Base-by-base conservation (phyloP, 2,113 vertebrate genomes). In the Riparia riparia region DNA sequence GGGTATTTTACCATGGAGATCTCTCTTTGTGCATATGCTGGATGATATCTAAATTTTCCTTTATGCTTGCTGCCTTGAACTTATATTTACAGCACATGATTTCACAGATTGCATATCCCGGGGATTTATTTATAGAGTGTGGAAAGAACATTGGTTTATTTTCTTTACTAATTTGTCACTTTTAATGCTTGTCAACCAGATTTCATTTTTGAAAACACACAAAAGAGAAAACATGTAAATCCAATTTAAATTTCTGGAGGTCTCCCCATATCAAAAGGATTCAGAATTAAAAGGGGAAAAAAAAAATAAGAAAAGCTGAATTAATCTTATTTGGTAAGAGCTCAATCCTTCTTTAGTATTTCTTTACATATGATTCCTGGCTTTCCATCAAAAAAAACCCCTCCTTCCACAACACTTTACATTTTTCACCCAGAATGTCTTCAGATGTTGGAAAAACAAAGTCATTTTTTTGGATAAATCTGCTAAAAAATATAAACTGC, bases 391-490 rank as follows among this genome's bases (percentile, higher is more conserved):
- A 37, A 77, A 76, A 87, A 42, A 2, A n/a, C n/a, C 0, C 9
- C 12, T 49, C 6, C 8, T 79, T 91, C 39, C 3, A 2, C 14
- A 68, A 3, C 9, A 74, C 26, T 37, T 73, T 42, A 45, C 4
- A 42, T 77, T 70, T 79, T 82, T 68, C 34, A 89, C 24, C 20
- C 0, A 0, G 17, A 70, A 84, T 34, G 1, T 10, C 51, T 78
- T 74, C 34, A 91, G 12, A 28, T 72, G 6, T n/a, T 70, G 29
- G 8, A 66, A 77, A 82, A 87, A 44, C 9, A 78, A 70, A 88
- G 2, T 29, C 0, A 0, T 0, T 19, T 63, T 90, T 69, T 22
- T 22, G 1, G 0, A 20, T 69, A 37, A 15, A 69, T 32, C 5
- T 50, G 17, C 25, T 50, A 29, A 69, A 82, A 68, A 32, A 54